phyloP scores from a whole-genome alignment of 1,140 invertebrate genomes.

The Conopomorpha cramerella region DNA sequence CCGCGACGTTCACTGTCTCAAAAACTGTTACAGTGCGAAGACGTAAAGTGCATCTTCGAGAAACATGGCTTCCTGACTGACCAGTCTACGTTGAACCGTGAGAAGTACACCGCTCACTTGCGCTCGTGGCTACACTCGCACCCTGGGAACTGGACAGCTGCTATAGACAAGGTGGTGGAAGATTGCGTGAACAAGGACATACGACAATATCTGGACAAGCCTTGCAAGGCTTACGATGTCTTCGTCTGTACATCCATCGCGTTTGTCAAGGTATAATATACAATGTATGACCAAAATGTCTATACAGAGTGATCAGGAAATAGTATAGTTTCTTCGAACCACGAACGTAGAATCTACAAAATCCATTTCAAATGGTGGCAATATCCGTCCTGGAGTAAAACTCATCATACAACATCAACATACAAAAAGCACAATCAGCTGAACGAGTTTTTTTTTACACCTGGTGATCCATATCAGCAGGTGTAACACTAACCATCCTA shows the following conservation, averaged over 20 bases:
- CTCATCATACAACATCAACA: background rate
- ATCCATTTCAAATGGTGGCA: background rate
- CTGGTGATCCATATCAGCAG: too few species aligned
- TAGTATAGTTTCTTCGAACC: background rate
- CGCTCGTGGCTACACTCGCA: constrained; percentile 21
- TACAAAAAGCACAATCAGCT: background rate
- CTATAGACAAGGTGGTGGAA: constrained; percentile 30
- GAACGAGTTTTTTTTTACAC: too few species aligned
- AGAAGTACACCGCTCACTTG: constrained; percentile 29
- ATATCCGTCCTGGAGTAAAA: background rate
- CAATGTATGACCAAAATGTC: too few species aligned
- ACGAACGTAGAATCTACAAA: background rate
- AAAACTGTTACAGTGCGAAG: constrained; percentile 46
- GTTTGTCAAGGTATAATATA: constrained; percentile 48
- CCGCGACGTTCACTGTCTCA: too few species aligned
- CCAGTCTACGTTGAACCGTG: constrained; percentile 32
- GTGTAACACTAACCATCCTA: background rate
- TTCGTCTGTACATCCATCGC: constrained; percentile 48
- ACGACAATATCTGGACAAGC: constrained; percentile 33
- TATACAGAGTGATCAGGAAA: background rate
- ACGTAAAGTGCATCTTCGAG: constrained; percentile 45
- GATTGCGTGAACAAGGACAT: constrained; percentile 40
- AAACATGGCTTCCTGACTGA: constrained; percentile 40
- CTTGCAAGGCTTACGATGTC: constrained; percentile 44
- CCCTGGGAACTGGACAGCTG: constrained; percentile 22